These are phyloP conservation scores for Loriculus beryllinus DNA, from an alignment of 2,797 vertebrate species.

Conservation along the genomic window DNA sequence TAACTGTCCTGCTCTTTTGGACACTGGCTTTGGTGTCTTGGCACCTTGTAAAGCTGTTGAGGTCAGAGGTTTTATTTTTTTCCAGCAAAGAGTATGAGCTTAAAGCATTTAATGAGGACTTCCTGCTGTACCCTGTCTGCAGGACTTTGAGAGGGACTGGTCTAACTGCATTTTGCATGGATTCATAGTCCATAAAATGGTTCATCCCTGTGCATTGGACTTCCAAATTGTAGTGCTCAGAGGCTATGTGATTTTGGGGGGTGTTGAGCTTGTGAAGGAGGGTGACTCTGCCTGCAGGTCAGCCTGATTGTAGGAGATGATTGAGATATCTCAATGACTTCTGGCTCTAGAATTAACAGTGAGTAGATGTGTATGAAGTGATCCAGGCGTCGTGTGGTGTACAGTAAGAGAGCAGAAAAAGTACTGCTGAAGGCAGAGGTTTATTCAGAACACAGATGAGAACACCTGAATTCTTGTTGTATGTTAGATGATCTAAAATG, in stretches of 20 bases:
- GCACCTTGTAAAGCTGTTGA: background rate
- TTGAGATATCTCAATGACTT: background rate
- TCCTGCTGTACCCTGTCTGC: background rate
- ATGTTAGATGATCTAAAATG: background rate
- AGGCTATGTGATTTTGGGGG: background rate
- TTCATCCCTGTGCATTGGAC: rapidly evolving
- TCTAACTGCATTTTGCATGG: background rate
- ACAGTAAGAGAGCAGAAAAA: background rate
- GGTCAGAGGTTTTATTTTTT: background rate
- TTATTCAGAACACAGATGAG: background rate
- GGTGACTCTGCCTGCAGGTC: background rate
- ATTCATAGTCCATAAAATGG: rapidly evolving
- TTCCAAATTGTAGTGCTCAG: background rate
- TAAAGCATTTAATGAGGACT: background rate
- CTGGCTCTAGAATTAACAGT: background rate
- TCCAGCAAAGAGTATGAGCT: rapidly evolving
- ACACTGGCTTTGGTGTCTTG: background rate
- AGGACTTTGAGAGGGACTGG: background rate
- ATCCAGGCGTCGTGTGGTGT: too few species aligned
- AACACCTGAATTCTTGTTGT: background rate
- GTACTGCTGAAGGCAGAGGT: background rate
- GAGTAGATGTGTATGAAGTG: rapidly evolving
- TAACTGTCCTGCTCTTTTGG: background rate
- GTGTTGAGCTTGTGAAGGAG: background rate
- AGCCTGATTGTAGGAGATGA: background rate